Base-by-base conservation (phyloP, 2,797 vertebrate species). In the Sebastes paucispinis region DNA sequence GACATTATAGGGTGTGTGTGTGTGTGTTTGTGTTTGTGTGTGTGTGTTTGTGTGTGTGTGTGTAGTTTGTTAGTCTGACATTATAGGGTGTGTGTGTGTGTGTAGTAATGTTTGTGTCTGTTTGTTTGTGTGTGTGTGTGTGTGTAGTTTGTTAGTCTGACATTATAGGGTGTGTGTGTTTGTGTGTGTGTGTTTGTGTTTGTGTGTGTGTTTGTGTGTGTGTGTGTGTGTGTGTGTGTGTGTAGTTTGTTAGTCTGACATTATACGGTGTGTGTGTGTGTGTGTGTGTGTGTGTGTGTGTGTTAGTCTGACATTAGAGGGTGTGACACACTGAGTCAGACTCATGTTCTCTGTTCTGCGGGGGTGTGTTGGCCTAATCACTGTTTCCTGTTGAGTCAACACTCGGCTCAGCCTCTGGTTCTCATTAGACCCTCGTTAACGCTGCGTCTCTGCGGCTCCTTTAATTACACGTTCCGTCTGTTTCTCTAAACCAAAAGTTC, bases 351-450 rank as follows among this genome's bases (percentile, higher is more conserved):
- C 32, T 50, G 13, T 24, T 34, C 29, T 75, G 24, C 71, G 50
- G 55, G 24, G 70, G 62, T 68, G 47, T 73, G 70, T 80, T 43
- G 27, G 64, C 57, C 71, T 85, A 83, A 87, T 91, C 85, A 85
- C 55, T 82, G 79, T 77, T 90, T 91, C 83, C 83, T 87, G 89
- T 83, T 66, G 77, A 83, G 76, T 82, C 68, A 22, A 55, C 75
- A 66, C 66, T 76, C 31, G 22, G 32, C 63, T 39, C 63, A 36
- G 39, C 2, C 60, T 75, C 83, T 87, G 86, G 31, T 89, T 76
- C 34, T 89, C 69, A 82, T 91, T 89, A 88, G 59, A 57, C 16
- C 3, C 27, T 54, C 22, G 67, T 90, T 88, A 77, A 75, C 79
- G 24, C 63, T 52, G 6, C 65, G 47, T 83, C 60, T 64, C 82